A percentile compares a stretch with the other conserved stretches of the same genome.
Evolutionary conservation across 2,797 vertebrate genomes (phyloP).

Genomic region (Galagoides demidoff): DNA sequence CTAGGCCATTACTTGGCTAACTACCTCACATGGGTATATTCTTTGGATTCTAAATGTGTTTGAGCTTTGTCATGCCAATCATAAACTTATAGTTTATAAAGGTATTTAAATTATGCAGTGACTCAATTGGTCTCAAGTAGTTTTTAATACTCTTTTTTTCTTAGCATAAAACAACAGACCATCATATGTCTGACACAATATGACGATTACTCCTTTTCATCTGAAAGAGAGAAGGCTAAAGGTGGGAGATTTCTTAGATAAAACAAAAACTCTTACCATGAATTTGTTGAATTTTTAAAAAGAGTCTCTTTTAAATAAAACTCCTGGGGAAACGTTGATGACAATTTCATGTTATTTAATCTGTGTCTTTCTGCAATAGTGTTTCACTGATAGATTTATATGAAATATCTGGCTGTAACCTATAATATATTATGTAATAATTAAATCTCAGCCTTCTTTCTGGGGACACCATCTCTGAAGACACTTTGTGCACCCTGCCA

Average conservation of each 20-base stretch:
- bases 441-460: constrained; percentile 58
- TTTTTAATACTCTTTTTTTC: background rate
- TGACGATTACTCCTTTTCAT: background rate
- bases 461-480: constrained; percentile 55
- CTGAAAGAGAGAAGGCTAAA: background rate
- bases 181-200: background rate
- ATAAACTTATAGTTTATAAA: background rate
- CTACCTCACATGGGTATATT: background rate
- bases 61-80: background rate
- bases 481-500: constrained; percentile 28
- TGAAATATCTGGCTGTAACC: constrained; percentile 25
- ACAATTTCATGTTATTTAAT: background rate
- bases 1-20: background rate
- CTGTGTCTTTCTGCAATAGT: background rate
- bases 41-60: background rate
- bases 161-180: background rate
- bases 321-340: background rate
- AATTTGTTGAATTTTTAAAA: background rate
- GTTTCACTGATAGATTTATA: constrained; percentile 51
- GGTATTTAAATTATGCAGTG: background rate
- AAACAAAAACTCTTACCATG: background rate
- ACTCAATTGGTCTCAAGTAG: background rate
- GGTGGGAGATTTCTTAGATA: background rate
- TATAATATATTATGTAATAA: constrained; percentile 54
- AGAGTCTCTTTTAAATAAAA: background rate